Conservation (phyloP, 2,888 invertebrate species). For the Artemia sp. region DNA sequence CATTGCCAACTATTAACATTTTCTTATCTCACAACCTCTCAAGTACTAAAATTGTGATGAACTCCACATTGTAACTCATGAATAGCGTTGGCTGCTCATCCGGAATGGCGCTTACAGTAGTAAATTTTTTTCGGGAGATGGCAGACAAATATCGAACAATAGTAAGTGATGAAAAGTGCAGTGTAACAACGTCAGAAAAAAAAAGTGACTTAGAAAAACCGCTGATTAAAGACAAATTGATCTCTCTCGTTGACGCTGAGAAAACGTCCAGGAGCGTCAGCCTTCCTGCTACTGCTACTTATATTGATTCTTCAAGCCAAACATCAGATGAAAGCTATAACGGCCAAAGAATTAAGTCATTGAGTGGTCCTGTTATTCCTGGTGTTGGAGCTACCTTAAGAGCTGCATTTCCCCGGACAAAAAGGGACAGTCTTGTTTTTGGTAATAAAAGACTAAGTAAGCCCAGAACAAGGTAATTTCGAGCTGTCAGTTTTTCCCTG, state of each 20-base stretch:
- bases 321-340: conserved; percentile 3
- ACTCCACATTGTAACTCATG: not conserved
- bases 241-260: not conserved
- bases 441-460: not conserved
- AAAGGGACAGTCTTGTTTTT: not conserved
- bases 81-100: not conserved
- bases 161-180: not conserved
- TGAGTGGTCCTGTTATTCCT: not conserved
- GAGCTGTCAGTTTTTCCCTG: too few species aligned
- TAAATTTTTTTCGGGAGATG: not conserved
- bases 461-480: not conserved
- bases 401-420: conserved; percentile 3
- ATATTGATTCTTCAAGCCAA: conserved; percentile 11
- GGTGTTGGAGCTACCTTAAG: not conserved
- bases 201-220: not conserved
- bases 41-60: too few species aligned
- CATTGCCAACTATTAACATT: too few species aligned
- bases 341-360: not conserved
- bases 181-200: too few species aligned
- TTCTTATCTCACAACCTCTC: too few species aligned
- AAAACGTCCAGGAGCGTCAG: conserved; percentile 11
- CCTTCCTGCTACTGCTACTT: not conserved
- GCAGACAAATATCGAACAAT: not conserved
- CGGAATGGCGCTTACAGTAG: not conserved
- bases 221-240: not conserved